Conservation (phyloP, 2,797 vertebrate genomes). For the Iguana delicatissima region DNA sequence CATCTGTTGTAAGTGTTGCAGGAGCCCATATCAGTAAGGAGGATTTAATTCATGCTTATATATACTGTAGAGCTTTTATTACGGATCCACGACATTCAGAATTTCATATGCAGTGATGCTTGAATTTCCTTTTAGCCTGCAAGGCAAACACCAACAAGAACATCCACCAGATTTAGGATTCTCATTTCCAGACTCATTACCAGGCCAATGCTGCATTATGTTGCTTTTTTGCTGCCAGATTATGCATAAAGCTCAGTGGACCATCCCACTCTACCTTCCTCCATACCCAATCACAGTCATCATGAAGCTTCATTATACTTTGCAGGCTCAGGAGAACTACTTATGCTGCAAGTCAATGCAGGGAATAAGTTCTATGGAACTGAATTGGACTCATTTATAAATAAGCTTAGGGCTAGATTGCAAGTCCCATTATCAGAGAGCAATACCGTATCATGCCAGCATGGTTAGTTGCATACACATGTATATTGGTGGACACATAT, state of each 20-base stretch:
- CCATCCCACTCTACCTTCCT: not conserved
- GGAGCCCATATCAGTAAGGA: no score
- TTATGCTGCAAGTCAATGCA: not conserved
- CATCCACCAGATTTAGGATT: not conserved
- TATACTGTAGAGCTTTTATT: slow-evolving; percentile 6
- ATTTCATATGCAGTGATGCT: not conserved
- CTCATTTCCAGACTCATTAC: not conserved
- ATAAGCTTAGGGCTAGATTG: not conserved
- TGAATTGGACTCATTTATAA: not conserved
- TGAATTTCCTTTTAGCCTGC: not conserved
- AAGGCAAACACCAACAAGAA: slow-evolving; percentile 9
- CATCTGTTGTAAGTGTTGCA: not conserved
- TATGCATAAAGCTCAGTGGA: not conserved
- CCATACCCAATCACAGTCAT: not conserved
- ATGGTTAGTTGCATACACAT: no score
- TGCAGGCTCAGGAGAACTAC: not conserved
- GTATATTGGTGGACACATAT: no score
- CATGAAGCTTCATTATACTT: not conserved
- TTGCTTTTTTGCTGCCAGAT: slow-evolving; percentile 29
- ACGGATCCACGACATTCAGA: not conserved
- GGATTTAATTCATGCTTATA: slow-evolving; percentile 5
- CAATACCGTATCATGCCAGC: not conserved
- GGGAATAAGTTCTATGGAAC: not conserved
- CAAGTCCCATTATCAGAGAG: not conserved
- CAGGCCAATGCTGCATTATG: slow-evolving; percentile 23